These are phyloP conservation scores for Melieria omissa DNA, from an alignment of 2,888 invertebrate genomes.

Conservation along the genomic window DNA sequence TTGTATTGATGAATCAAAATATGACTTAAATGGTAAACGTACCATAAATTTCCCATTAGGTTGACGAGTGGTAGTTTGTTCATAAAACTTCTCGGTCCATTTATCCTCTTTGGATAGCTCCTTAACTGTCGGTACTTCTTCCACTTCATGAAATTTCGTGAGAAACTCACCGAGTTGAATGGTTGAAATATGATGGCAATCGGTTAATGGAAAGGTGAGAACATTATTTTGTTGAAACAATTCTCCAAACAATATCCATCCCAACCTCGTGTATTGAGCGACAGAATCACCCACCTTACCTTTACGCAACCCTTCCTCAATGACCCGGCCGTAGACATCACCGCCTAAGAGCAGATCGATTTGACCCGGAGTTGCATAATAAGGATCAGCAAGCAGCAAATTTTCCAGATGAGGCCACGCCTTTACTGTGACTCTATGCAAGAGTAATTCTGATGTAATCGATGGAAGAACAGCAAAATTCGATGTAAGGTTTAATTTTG, in stretches of 20 bases:
- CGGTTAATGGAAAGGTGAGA: neutral
- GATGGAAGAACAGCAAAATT: conserved; percentile 5
- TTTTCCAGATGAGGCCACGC: conserved; percentile 3
- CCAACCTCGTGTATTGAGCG: conserved; percentile 26
- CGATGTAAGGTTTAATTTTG: neutral
- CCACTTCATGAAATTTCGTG: too few relatives aligned
- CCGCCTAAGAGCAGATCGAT: conserved; percentile 16
- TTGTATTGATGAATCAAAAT: too few relatives aligned
- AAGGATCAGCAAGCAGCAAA: neutral
- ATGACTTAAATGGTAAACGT: too few relatives aligned
- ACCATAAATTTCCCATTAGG: too few relatives aligned
- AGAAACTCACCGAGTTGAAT: too few relatives aligned
- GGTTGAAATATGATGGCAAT: too few relatives aligned
- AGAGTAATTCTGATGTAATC: neutral
- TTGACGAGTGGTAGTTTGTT: too few relatives aligned
- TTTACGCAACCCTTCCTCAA: conserved; percentile 31
- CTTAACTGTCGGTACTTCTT: too few relatives aligned
- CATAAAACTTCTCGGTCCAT: too few relatives aligned
- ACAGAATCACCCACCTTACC: conserved; percentile 18
- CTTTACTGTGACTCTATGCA: neutral
- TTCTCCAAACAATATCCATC: conserved; percentile 33
- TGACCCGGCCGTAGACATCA: neutral
- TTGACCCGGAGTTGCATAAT: too few relatives aligned
- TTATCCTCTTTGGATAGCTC: too few relatives aligned
- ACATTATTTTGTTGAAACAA: conserved; percentile 19